Base-by-base conservation (phyloP, 2,888 invertebrate species). In the Campopleginae sp. region DNA sequence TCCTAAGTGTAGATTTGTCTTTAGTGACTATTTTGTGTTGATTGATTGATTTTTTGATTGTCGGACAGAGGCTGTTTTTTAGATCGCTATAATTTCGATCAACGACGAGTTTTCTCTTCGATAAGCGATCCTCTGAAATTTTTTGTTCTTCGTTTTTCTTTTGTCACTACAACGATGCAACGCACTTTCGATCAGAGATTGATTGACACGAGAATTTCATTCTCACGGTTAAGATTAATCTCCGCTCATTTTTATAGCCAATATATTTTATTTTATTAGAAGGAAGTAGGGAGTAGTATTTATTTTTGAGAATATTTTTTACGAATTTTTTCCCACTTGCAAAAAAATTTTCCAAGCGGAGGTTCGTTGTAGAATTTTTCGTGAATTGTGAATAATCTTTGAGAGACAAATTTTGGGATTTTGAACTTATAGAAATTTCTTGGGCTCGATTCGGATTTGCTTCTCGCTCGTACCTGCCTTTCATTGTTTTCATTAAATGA, bases 141-240 rank as follows among this genome's bases (percentile, higher is more conserved):
- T 68, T 38, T 42, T 33, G 14, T 48, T 65, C 7, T 68, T 81
- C n/a, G 14, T n/a, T 71, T 77, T 54, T 17, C 5, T 23, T 51
- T 66, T 58, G 38, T 38, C 23, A 65, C 17, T 58, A 51, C 44
- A 83, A 79, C 79, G 83, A 83, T 79, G 83, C 83, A 79, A 83
- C 79, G 63, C 44, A 23, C 8, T 77, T 23, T 51, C 48, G 27
- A 58, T 58, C 58, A 1, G 58, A 58, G 27, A 27, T 58, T 23
- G 8, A 23, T 23, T 23, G 12, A 54, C 12, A 14, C 58, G 27
- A 5, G 14, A 23, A 3, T 58, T 27, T 5, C 14, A 58, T 27
- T 58, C 14, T 14, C 14, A 58, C 27, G 58, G 14, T 14, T 58
- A 27, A 14, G 27, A 14, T 27, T 58, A 5, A 14, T 27, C 27